phyloP scores from a whole-genome alignment of 2,113 vertebrate genomes.

The Myrmophylax atrothorax region DNA sequence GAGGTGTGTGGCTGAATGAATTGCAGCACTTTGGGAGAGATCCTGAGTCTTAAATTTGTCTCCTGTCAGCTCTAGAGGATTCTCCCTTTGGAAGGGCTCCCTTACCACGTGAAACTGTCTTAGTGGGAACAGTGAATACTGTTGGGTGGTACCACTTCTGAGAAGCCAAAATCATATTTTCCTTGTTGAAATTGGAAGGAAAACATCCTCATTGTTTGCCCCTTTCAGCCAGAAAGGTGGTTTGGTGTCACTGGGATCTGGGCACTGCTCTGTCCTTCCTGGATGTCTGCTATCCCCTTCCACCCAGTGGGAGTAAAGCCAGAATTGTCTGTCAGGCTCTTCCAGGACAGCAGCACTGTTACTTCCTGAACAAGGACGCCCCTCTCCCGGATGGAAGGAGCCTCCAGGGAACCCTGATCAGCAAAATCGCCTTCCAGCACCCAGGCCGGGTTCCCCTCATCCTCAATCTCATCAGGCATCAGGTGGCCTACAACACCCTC shows the following conservation, averaged over 20 bases:
- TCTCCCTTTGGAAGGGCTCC: background rate
- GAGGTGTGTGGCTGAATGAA: background rate
- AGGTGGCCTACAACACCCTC: constrained; percentile 93
- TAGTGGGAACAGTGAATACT: too few relatives aligned
- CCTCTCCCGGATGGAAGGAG: constrained; percentile 92
- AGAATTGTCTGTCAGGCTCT: constrained; percentile 80
- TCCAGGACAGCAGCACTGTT: constrained; percentile 97
- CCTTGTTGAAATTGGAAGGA: background rate
- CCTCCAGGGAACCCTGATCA: constrained; percentile 89
- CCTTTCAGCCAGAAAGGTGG: background rate
- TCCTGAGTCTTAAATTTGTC: background rate
- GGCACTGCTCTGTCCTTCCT: background rate
- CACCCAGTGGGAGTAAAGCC: background rate
- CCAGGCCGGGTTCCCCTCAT: constrained; percentile 91
- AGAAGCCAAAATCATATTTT: rapidly evolving
- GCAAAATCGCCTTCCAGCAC: constrained; percentile 95
- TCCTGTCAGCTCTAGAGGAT: background rate
- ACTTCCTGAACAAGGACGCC: constrained; percentile 95
- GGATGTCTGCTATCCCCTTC: background rate
- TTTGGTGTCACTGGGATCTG: background rate
- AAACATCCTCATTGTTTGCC: background rate
- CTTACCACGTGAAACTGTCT: rapidly evolving
- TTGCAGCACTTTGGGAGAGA: background rate
- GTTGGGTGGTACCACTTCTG: background rate
- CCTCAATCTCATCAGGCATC: constrained; percentile 90